Evolutionary conservation across 2,113 vertebrate genomes (phyloP).

Genomic region (Odontesthes bonariensis): DNA sequence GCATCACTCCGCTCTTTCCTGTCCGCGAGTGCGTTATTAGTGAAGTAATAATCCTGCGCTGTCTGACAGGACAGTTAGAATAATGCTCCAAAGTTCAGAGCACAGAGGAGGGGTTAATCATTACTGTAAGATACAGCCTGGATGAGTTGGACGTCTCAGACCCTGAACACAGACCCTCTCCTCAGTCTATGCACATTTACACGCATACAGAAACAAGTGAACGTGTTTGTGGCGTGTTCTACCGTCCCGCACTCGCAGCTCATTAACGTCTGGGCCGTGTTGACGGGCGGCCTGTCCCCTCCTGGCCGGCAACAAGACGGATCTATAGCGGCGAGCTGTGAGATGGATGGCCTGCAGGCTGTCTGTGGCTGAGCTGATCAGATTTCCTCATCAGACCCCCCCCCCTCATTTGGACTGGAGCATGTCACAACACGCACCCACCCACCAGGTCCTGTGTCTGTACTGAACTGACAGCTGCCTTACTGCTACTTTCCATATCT

Average conservation of each 20-base stretch:
- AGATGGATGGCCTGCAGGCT: constrained; percentile 51
- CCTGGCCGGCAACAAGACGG: constrained; percentile 28
- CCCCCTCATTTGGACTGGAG: constrained; percentile 59
- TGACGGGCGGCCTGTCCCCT: constrained; percentile 22
- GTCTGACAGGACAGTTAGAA: constrained; percentile 48
- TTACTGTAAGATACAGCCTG: constrained; percentile 21
- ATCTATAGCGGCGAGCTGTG: constrained; percentile 54
- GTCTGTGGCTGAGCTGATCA: constrained; percentile 63
- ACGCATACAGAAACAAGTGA: constrained; percentile 20
- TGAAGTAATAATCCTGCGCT: constrained; percentile 62
- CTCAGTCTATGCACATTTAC: constrained; percentile 59
- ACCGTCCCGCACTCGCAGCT: constrained; percentile 8
- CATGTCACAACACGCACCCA: constrained; percentile 43
- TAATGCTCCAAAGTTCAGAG: constrained; percentile 47
- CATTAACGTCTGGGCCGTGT: constrained; percentile 12
- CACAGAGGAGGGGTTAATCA: constrained; percentile 39
- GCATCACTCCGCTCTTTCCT: constrained; percentile 31
- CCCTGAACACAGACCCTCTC: constrained; percentile 26
- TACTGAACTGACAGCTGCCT: constrained; percentile 83
- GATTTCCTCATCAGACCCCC: constrained; percentile 64
- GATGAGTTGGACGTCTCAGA: constrained; percentile 21
- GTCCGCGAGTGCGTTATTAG: constrained; percentile 57
- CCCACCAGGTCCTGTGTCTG: constrained; percentile 60
- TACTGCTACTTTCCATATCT: constrained; percentile 75
- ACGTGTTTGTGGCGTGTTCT: constrained; percentile 32